Base-by-base conservation (phyloP, 2,113 vertebrate genomes). In the Toxostoma redivivum region DNA sequence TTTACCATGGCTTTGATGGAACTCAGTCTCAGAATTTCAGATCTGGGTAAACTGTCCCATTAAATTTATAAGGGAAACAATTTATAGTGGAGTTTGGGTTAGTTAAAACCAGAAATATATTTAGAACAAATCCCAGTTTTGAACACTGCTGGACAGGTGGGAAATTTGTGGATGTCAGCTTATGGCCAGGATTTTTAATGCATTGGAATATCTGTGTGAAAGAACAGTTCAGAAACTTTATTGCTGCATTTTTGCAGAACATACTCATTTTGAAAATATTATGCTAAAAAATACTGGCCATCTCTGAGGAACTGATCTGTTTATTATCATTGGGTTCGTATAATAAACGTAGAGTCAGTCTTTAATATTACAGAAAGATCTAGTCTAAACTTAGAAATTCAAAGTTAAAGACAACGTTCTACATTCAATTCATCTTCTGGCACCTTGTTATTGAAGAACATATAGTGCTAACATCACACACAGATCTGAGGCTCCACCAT, bases 381-480 rank as follows among this genome's bases (percentile, higher is more conserved):
- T 51, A 67, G 50, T 33, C 73, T 83, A 92, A 94, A 93, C 86
- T 87, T 90, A 70, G 92, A 91, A 96, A 94, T 91, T 93, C 92
- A 92, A 92, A 95, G 94, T 91, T 96, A 92, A 95, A 82, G 93
- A 72, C 0, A 11, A 62, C 11, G 15, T 94, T 91, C 84, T 78
- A n/a, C 74, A 88, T 96, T 94, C 84, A 81, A 51, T 94, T 94
- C 81, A 92, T 97, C 78, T 88, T 93, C 84, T 78, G 81, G 40
- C 4, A 7, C 94, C 82, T 91, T 95, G 84, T 96, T 93, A 94
- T 88, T 94, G 96, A 97, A 96, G 96, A 94, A 93, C 83, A 72
- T 88, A 82, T 86, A 94, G 89, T 93, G 78, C 88, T 86, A 96
- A 96, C 94, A 94, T 96, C 94, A 95, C 92, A 82, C 67, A 30